These are phyloP conservation scores for Atherinosoma microstoma DNA, from an alignment of 2,797 vertebrate species.

Conservation along the genomic window DNA sequence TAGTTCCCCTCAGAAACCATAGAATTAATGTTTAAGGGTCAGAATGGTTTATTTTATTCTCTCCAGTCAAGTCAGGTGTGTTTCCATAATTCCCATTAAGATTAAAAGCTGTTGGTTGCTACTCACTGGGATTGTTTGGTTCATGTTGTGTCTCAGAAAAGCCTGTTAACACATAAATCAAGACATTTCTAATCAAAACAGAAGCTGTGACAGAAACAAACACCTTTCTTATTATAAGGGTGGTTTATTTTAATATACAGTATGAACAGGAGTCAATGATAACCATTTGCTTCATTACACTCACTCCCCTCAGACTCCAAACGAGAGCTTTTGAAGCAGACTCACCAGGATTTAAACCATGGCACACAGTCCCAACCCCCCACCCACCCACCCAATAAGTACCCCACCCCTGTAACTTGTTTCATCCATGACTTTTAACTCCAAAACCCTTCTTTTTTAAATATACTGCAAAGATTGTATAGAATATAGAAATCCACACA, in stretches of 20 bases:
- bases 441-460: conserved; percentile 65
- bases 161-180: no score
- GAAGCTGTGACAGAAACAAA: conserved; percentile 31
- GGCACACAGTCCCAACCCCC: conserved; percentile 25
- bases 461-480: conserved; percentile 78
- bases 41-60: no score
- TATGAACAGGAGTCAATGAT: conserved; percentile 78
- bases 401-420: conserved; percentile 14
- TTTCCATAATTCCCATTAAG: no score
- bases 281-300: conserved; percentile 55
- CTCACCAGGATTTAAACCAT: conserved; percentile 49
- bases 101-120: no score
- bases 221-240: conserved; percentile 62
- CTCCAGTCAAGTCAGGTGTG: no score
- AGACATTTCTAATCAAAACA: no score
- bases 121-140: no score
- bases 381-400: not conserved
- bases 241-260: conserved; percentile 82
- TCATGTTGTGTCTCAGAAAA: no score
- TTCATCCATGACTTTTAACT: conserved; percentile 31
- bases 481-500: conserved; percentile 75
- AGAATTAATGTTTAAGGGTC: no score
- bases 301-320: conserved; percentile 18
- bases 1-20: no score
- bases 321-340: conserved; percentile 41